Evolutionary conservation across 2,113 vertebrate species (phyloP).

Genomic region (Entelurus aequoreus): DNA sequence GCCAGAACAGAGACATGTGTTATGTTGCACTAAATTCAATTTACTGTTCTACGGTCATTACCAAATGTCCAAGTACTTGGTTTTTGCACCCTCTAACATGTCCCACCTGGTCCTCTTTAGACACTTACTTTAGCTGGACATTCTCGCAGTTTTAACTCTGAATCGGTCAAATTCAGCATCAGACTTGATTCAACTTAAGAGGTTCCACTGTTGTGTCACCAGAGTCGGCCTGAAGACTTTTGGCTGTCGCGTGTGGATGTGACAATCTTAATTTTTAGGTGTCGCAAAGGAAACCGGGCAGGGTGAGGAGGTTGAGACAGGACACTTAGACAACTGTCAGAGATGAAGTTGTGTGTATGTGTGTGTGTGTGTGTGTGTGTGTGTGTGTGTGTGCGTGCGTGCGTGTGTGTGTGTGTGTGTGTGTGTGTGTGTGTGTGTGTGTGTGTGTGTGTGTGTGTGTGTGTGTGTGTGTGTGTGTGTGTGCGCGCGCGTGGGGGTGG

Average conservation of each 20-base stretch:
- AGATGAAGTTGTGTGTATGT: too few relatives aligned
- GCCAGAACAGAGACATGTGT: too few relatives aligned
- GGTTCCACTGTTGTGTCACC: constrained; percentile 10
- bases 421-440: constrained; percentile 22
- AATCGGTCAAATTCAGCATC: neutral
- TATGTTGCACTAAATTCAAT: neutral
- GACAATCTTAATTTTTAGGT: constrained; percentile 47
- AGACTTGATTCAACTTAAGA: neutral
- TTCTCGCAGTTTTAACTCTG: neutral
- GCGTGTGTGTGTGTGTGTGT: too few relatives aligned
- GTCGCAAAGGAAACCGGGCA: constrained; percentile 54
- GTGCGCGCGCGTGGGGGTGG: constrained; percentile 7
- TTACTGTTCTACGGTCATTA: neutral
- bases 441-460: constrained; percentile 38
- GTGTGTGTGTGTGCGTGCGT: constrained; percentile 48
- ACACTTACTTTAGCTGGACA: neutral
- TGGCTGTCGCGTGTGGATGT: constrained; percentile 34
- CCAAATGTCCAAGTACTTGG: neutral
- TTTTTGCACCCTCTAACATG: too few relatives aligned
- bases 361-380: too few relatives aligned
- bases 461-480: constrained; percentile 5
- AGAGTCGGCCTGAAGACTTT: constrained; percentile 45
- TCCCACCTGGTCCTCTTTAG: neutral
- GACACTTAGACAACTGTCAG: constrained; percentile 53
- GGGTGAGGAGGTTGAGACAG: constrained; percentile 54